Percentiles rank a stretch among this genome's conserved stretches.
Evolutionary conservation across 2,113 vertebrate genomes (phyloP).

Genomic region (Thinocorus orbignyianus): DNA sequence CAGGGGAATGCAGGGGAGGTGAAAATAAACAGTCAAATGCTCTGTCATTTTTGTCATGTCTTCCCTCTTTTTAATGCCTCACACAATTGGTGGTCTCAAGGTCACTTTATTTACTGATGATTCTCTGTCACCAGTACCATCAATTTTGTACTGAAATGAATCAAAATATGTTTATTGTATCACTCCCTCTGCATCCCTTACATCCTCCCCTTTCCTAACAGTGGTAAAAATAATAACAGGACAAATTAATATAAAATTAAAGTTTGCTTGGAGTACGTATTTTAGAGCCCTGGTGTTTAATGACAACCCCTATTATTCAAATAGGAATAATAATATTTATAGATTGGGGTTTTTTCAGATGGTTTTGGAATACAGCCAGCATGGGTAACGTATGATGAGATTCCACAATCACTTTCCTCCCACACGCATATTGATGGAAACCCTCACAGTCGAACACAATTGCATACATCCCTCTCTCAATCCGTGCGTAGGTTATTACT

Average conservation of each 20-base stretch:
- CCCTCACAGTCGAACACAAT: neutral
- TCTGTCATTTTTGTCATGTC: conserved; percentile 16
- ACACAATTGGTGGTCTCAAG: neutral
- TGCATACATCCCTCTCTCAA: neutral
- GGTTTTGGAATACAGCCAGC: neutral
- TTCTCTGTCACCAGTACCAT: neutral
- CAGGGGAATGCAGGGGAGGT: neutral
- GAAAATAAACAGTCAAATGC: conserved; percentile 19
- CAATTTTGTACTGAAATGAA: neutral
- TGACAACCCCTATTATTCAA: neutral
- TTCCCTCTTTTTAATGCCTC: neutral
- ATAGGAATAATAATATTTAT: conserved; percentile 14
- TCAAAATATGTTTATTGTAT: neutral
- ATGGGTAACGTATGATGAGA: neutral
- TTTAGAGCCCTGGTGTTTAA: neutral
- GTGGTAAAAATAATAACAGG: neutral
- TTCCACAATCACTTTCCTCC: conserved; percentile 31
- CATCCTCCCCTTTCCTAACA: neutral
- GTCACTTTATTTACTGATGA: conserved; percentile 3
- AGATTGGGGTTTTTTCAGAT: neutral
- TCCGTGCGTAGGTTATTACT: neutral
- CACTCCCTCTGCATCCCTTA: neutral
- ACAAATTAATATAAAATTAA: neutral
- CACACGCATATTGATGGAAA: conserved; percentile 4
- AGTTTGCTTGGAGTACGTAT: neutral